phyloP scores from a whole-genome alignment of 1,140 invertebrate genomes.

The Arion vulgaris region DNA sequence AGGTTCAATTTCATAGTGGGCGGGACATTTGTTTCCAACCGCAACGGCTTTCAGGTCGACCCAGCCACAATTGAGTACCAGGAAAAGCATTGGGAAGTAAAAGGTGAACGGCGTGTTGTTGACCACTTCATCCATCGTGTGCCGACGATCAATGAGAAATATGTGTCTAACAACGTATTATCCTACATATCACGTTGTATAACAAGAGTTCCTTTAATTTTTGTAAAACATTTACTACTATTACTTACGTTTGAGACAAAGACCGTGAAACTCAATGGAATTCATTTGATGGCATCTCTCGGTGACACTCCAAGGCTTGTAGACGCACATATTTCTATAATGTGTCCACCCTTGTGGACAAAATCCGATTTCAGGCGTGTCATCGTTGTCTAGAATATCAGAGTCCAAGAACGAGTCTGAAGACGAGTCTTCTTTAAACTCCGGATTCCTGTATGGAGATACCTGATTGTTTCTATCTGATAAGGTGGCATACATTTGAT shows the following conservation, averaged over 20 bases:
- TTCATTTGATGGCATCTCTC: slow-evolving; percentile 10
- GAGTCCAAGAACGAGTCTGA: background rate
- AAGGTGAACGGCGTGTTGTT: too few species aligned
- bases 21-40: too few species aligned
- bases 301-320: slow-evolving; percentile 9
- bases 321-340: slow-evolving; percentile 23
- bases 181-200: too few species aligned
- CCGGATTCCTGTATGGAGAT: background rate
- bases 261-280: slow-evolving; percentile 24
- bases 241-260: slow-evolving; percentile 33
- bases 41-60: too few species aligned
- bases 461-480: background rate
- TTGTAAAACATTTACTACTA: background rate
- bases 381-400: background rate
- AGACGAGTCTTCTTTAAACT: background rate
- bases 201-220: too few species aligned
- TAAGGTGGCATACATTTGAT: background rate
- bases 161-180: too few species aligned
- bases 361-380: background rate
- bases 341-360: slow-evolving; percentile 23
- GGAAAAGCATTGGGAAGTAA: too few species aligned
- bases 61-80: too few species aligned
- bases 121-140: too few species aligned
- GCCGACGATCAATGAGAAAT: too few species aligned
- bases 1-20: too few species aligned